These are phyloP conservation scores for Anastatus disparis DNA, from an alignment of 1,140 invertebrate species.

Conservation along the genomic window DNA sequence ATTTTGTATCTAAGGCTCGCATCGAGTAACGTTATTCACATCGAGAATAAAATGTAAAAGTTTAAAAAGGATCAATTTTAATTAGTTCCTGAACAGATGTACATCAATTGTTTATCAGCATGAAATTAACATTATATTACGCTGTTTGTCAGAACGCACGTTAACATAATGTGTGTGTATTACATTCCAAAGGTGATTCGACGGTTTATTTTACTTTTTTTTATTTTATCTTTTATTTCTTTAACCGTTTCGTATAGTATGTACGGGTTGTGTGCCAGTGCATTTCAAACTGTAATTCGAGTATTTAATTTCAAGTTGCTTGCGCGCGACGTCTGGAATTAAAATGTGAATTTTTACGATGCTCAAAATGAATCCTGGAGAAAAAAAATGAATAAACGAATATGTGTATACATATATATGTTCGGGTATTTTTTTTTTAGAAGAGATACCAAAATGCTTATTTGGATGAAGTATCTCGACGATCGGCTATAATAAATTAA, in stretches of 20 bases:
- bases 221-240: no score
- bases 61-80: no score
- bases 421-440: not conserved
- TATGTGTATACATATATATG: not conserved
- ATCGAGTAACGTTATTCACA: no score
- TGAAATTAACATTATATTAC: no score
- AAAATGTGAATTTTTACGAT: constrained; percentile 35
- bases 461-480: constrained; percentile 1
- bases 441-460: not conserved
- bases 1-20: no score
- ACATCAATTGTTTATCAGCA: no score
- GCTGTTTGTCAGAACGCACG: no score
- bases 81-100: no score
- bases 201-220: constrained; percentile 1
- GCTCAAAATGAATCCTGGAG: constrained; percentile 21
- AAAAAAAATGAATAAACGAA: not conserved
- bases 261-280: constrained; percentile 13
- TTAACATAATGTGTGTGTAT: not conserved
- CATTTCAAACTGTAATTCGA: constrained; percentile 24
- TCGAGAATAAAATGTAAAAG: no score
- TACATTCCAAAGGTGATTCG: not conserved
- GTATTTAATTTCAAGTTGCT: constrained; percentile 26
- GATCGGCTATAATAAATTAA: constrained; percentile 30
- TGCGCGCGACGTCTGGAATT: constrained; percentile 11
- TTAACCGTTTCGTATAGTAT: no score